Base-by-base conservation (phyloP, 1,140 invertebrate genomes). In the Diabrotica undecimpunctata region DNA sequence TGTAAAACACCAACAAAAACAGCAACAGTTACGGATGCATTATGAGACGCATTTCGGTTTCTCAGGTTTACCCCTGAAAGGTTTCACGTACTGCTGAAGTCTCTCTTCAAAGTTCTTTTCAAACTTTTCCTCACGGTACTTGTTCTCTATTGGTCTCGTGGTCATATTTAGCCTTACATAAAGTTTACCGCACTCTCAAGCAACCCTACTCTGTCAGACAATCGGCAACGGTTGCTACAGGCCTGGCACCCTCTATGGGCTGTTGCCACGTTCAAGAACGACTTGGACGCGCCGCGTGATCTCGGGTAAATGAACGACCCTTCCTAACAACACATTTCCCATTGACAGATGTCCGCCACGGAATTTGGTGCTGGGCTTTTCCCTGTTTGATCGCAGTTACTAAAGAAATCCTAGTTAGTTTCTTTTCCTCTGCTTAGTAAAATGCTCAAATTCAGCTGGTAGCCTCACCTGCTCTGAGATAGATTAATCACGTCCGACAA, bases 51-150 rank as follows among this genome's bases (percentile, higher is more conserved):
- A n/a, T n/a, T n/a, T n/a, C n/a, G n/a, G n/a, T n/a, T n/a, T n/a
- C n/a, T n/a, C n/a, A n/a, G n/a, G n/a, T n/a, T n/a, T n/a, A n/a
- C n/a, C n/a, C n/a, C n/a, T n/a, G n/a, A n/a, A n/a, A n/a, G n/a
- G n/a, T n/a, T n/a, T n/a, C n/a, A n/a, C n/a, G n/a, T n/a, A n/a
- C n/a, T n/a, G n/a, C n/a, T n/a, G n/a, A n/a, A n/a, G n/a, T n/a
- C n/a, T n/a, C n/a, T n/a, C n/a, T n/a, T n/a, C n/a, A n/a, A n/a
- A n/a, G n/a, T n/a, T n/a, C n/a, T n/a, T n/a, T n/a, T n/a, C n/a
- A n/a, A n/a, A n/a, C 88, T 91, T 92, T 92, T 88, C 90, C 87
- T 92, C 88, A 89, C 90, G 87, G 89, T 92, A 92, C 89, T 93
- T 91, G 88, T 92, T 88, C 83, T 86, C 89, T 92, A 90, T 92